These are phyloP conservation scores for Drosophila fulvimacula DNA, from an alignment of 2,888 invertebrate genomes.

Conservation along the genomic window DNA sequence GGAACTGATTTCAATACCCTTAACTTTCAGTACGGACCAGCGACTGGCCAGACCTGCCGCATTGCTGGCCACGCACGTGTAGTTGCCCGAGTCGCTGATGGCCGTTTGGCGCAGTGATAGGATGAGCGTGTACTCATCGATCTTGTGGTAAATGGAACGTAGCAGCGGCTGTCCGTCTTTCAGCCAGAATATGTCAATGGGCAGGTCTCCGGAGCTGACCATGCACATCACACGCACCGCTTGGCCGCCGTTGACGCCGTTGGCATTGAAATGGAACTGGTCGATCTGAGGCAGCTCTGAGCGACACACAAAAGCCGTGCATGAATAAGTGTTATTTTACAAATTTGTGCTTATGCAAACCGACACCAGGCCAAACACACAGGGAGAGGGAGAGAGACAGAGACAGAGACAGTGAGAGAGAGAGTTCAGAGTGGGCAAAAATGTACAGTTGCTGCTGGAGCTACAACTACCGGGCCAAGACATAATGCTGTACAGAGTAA, in stretches of 20 bases:
- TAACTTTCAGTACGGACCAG: slow-evolving; percentile 86
- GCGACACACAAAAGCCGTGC: slow-evolving; percentile 67
- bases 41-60: slow-evolving; percentile 86
- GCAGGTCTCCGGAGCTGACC: slow-evolving; percentile 91
- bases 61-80: slow-evolving; percentile 87
- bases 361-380: slow-evolving; percentile 55
- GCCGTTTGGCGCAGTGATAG: slow-evolving; percentile 85
- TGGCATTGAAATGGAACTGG: slow-evolving; percentile 86
- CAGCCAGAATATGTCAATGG: slow-evolving; percentile 89
- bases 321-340: slow-evolving; percentile 47
- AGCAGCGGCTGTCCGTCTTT: slow-evolving; percentile 85
- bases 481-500: slow-evolving; percentile 15
- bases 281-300: slow-evolving; percentile 86
- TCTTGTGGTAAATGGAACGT: slow-evolving; percentile 84
- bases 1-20: slow-evolving; percentile 85
- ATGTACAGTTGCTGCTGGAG: slow-evolving; percentile 52
- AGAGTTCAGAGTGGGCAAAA: slow-evolving; percentile 26
- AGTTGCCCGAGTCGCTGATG: slow-evolving; percentile 86
- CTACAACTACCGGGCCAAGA: slow-evolving; percentile 43
- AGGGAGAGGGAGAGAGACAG: slow-evolving; percentile 1
- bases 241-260: slow-evolving; percentile 86
- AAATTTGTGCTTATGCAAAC: slow-evolving; percentile 51
- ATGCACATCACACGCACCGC: slow-evolving; percentile 87
- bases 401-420: slow-evolving; percentile 5
- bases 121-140: slow-evolving; percentile 86